Evolutionary conservation across 2,888 invertebrate species (phyloP).

Genomic region (Helleia helle): DNA sequence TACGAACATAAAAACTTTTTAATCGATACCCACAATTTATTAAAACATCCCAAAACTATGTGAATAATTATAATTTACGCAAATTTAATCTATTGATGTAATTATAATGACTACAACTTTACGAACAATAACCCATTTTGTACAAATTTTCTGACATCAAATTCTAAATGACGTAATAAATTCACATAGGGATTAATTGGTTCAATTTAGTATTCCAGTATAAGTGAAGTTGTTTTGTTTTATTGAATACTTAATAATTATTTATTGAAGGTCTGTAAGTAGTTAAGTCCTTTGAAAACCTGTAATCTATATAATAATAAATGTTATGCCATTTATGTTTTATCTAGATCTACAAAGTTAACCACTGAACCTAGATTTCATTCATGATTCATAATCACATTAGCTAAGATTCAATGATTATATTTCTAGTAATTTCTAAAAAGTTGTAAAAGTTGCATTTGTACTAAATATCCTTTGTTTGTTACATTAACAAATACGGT

Average conservation of each 20-base stretch:
- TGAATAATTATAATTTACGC: constrained; percentile 27
- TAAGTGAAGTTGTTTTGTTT: constrained; percentile 41
- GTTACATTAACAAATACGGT: too few relatives aligned
- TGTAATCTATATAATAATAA: too few relatives aligned
- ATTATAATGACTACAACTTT: constrained; percentile 61
- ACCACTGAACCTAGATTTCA: too few relatives aligned
- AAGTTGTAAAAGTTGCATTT: too few relatives aligned
- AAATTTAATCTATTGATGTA: constrained; percentile 42
- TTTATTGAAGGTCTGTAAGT: constrained; percentile 4
- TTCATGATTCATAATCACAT: too few relatives aligned
- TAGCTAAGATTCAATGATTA: too few relatives aligned
- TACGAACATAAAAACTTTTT: too few relatives aligned
- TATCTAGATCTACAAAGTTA: too few relatives aligned
- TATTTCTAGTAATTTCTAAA: too few relatives aligned
- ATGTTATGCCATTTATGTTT: too few relatives aligned
- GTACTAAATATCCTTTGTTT: too few relatives aligned
- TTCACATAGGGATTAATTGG: constrained; percentile 46
- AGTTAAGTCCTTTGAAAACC: too few relatives aligned
- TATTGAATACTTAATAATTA: constrained; percentile 15
- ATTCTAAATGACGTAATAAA: constrained; percentile 48
- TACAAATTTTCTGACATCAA: constrained; percentile 9
- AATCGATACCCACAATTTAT: neutral
- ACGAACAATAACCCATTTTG: constrained; percentile 31
- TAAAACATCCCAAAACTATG: neutral
- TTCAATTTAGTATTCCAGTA: constrained; percentile 38